phyloP scores from a whole-genome alignment of 2,113 vertebrate species.

The Myrmecophaga tridactyla region DNA sequence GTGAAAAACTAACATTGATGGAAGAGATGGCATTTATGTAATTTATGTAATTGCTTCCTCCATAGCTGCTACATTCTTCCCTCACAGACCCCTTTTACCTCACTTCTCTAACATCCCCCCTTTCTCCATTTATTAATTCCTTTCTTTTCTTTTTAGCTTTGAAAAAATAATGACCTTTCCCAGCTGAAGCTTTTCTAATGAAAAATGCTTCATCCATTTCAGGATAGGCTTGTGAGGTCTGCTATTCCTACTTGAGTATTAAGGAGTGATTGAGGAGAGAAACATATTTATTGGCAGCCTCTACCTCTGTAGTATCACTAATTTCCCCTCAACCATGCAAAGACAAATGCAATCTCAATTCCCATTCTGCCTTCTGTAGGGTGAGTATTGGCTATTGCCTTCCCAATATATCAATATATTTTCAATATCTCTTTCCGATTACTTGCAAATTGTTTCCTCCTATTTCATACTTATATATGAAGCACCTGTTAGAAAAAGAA shows the following conservation, averaged over 20 bases:
- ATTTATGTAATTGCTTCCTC: background rate
- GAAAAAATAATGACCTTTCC: background rate
- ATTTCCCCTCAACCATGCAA: background rate
- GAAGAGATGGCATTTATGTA: background rate
- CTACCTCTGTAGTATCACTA: background rate
- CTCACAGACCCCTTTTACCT: background rate
- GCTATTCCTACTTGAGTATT: background rate
- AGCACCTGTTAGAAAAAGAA: background rate
- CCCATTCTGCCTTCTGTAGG: background rate
- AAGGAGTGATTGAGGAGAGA: background rate
- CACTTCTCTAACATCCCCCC: background rate
- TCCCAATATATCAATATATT: background rate
- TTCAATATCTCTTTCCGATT: background rate
- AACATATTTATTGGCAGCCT: background rate
- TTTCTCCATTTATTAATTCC: accelerated
- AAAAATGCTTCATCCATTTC: conserved; percentile 12
- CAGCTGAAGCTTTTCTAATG: conserved; percentile 16
- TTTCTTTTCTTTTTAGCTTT: background rate
- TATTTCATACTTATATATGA: background rate
- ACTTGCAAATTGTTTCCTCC: background rate
- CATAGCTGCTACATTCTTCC: conserved; percentile 4
- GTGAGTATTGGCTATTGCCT: background rate
- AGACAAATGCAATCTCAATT: background rate
- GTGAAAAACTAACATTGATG: background rate
- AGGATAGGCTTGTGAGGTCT: background rate